Percentiles rank a stretch among this genome's conserved stretches.
Conservation (phyloP, 2,797 vertebrate genomes). For the Catamblyrhynchus diadema region DNA sequence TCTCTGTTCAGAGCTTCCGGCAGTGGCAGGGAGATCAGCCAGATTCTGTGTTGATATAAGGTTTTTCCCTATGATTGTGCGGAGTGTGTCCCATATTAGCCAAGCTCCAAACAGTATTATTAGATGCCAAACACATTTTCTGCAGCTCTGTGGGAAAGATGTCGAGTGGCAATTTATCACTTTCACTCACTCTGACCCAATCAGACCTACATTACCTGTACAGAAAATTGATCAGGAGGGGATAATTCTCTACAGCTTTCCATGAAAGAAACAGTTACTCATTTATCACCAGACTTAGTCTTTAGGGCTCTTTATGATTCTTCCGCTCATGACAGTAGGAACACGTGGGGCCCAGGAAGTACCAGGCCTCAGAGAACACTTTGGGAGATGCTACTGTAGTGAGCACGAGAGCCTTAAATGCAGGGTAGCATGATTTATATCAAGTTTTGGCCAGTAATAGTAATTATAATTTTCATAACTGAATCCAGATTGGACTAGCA, state of each 20-base stretch:
- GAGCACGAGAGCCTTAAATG: background rate
- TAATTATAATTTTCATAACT: background rate
- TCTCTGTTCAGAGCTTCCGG: background rate
- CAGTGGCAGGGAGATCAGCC: background rate
- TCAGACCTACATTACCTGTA: slow-evolving; percentile 9
- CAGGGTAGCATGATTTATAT: background rate
- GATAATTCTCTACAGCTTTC: slow-evolving; percentile 26
- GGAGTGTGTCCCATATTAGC: background rate
- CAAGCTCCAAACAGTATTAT: background rate
- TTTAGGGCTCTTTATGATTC: background rate
- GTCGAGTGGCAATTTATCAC: background rate
- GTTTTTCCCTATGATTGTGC: background rate
- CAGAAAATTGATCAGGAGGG: background rate
- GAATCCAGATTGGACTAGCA: background rate
- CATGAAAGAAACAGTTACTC: background rate
- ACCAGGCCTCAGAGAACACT: background rate
- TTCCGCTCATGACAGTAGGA: background rate
- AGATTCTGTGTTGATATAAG: background rate
- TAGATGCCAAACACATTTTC: slow-evolving; percentile 19
- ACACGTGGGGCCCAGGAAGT: background rate
- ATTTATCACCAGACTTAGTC: background rate
- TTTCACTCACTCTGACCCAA: background rate
- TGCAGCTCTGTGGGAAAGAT: background rate
- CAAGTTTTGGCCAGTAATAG: background rate
- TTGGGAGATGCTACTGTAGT: background rate